These are phyloP conservation scores for Diachasmimorpha longicaudata DNA, from an alignment of 1,140 invertebrate genomes.

Conservation along the genomic window DNA sequence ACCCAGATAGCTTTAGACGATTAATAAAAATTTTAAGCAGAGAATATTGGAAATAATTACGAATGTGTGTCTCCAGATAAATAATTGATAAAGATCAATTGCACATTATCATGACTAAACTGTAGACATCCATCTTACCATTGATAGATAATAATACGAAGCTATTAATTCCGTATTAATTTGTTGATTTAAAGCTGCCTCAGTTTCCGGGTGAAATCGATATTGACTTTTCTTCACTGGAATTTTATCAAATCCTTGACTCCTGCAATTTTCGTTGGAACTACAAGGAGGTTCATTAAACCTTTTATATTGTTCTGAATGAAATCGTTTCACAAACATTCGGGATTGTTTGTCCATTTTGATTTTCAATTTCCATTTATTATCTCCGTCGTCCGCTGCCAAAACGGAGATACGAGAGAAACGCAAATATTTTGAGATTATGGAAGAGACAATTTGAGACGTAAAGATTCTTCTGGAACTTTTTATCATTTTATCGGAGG, in stretches of 20 bases:
- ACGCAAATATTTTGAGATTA: too few relatives aligned
- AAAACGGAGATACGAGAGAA: too few relatives aligned
- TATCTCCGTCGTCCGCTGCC: too few relatives aligned
- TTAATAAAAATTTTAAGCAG: too few relatives aligned
- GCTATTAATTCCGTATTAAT: constrained; percentile 46
- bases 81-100: too few relatives aligned
- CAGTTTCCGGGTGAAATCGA: constrained; percentile 50
- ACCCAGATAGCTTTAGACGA: too few relatives aligned
- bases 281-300: neutral
- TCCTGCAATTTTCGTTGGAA: neutral
- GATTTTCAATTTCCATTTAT: neutral
- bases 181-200: constrained; percentile 47
- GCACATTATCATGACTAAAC: neutral
- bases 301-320: neutral
- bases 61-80: too few relatives aligned
- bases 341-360: neutral
- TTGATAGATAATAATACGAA: constrained; percentile 54
- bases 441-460: too few relatives aligned
- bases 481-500: too few relatives aligned
- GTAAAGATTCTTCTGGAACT: too few relatives aligned
- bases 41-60: neutral
- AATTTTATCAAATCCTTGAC: constrained; percentile 41
- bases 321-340: neutral
- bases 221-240: constrained; percentile 38
- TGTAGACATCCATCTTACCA: constrained; percentile 37